Evolutionary conservation across 2,888 invertebrate genomes (phyloP).

Genomic region (Aromia moschata): DNA sequence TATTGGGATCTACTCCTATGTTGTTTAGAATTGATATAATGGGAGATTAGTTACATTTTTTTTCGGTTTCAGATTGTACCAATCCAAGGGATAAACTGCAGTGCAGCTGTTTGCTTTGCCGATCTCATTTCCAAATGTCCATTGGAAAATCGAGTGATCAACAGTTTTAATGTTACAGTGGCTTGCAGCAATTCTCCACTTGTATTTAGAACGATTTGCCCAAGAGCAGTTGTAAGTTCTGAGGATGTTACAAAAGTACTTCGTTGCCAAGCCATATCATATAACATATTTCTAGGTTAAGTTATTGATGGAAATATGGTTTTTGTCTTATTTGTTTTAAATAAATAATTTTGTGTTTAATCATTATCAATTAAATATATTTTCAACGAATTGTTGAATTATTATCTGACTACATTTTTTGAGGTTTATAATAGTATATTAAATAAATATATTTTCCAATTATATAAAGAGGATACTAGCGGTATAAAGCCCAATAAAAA

Average conservation of each 20-base stretch:
- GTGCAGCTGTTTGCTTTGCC: conserved; percentile 17
- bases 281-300: conserved; percentile 9
- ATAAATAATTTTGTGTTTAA: too few species aligned
- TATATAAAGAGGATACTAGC: too few species aligned
- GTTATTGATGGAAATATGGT: too few species aligned
- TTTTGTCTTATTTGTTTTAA: too few species aligned
- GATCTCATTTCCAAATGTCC: conserved; percentile 16
- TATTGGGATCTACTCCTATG: too few species aligned
- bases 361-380: too few species aligned
- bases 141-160: conserved; percentile 1
- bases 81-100: conserved; percentile 4
- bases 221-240: conserved; percentile 19
- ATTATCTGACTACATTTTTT: too few species aligned
- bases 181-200: conserved; percentile 19
- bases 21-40: too few species aligned
- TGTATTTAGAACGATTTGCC: conserved; percentile 17
- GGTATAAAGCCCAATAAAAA: too few species aligned
- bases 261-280: conserved; percentile 15
- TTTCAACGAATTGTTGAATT: too few species aligned
- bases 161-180: conserved; percentile 11
- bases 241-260: conserved; percentile 3
- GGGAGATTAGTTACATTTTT: neutral
- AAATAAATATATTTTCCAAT: too few species aligned
- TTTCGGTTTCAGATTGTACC: conserved; percentile 17
- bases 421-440: too few species aligned